Conservation (phyloP, 2,113 vertebrate genomes). For the Brachypodius melanocephalos region DNA sequence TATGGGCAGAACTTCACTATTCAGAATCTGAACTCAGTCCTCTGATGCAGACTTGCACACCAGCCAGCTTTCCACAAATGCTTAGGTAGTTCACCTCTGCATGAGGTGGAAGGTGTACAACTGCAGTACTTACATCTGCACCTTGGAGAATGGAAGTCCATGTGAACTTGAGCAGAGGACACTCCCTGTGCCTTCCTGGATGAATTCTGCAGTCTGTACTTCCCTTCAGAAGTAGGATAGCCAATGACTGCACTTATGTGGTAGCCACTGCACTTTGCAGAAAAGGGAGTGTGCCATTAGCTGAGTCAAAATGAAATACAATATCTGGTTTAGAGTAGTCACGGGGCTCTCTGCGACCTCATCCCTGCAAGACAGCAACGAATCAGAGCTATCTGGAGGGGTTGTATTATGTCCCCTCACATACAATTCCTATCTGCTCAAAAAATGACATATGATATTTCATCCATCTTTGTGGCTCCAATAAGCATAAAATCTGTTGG, state of each 20-base stretch:
- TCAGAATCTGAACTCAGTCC: neutral
- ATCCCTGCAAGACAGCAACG: conserved; percentile 9
- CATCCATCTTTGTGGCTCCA: neutral
- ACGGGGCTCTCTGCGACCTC: neutral
- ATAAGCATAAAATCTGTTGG: neutral
- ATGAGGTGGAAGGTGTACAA: neutral
- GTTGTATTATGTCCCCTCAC: neutral
- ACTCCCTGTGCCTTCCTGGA: neutral
- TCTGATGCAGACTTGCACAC: neutral
- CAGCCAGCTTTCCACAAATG: neutral
- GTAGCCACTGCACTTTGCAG: neutral
- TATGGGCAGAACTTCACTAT: neutral
- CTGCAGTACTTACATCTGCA: neutral
- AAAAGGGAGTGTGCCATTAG: neutral
- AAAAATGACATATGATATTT: neutral
- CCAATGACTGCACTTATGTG: neutral
- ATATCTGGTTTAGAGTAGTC: neutral
- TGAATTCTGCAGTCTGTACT: neutral
- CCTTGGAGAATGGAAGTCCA: neutral
- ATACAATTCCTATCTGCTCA: neutral
- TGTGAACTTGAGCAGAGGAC: neutral
- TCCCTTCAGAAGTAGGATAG: neutral
- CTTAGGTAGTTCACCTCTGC: neutral
- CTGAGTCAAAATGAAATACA: conserved; percentile 37
- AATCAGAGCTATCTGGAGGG: neutral